Evolutionary conservation across 1,140 invertebrate genomes (phyloP).

Genomic region (Holotrichia oblita): DNA sequence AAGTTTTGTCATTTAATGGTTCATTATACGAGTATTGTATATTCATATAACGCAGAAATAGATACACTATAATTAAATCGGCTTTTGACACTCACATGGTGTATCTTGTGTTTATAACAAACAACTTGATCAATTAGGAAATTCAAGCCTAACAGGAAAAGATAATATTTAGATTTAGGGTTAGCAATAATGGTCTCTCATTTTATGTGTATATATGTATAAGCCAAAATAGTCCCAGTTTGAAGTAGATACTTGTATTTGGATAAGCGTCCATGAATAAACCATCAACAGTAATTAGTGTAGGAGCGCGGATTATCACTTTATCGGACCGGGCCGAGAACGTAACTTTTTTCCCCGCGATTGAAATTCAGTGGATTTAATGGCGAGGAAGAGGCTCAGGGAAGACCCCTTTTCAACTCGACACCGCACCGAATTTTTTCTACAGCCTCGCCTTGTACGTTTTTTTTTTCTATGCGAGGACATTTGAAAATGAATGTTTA

Average conservation of each 20-base stretch:
- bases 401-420: neutral
- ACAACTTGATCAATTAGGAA: too few species aligned
- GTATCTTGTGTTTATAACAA: too few species aligned
- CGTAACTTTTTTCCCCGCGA: neutral
- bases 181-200: neutral
- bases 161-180: neutral
- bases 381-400: neutral
- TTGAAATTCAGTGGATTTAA: slow-evolving; percentile 25
- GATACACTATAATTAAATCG: too few species aligned
- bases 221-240: neutral
- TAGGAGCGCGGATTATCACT: slow-evolving; percentile 14
- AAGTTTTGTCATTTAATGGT: too few species aligned
- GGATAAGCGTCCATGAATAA: slow-evolving; percentile 26
- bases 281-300: slow-evolving; percentile 35
- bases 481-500: slow-evolving; percentile 32
- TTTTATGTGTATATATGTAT: neutral
- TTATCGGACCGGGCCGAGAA: neutral
- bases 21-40: too few species aligned
- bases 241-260: slow-evolving; percentile 16
- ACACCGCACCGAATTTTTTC: neutral
- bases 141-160: neutral
- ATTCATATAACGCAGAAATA: too few species aligned
- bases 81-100: too few species aligned
- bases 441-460: neutral
- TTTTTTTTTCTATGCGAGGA: neutral